Evolutionary conservation across 1,140 invertebrate species (phyloP).

Genomic region (Mactra quadrangularis): DNA sequence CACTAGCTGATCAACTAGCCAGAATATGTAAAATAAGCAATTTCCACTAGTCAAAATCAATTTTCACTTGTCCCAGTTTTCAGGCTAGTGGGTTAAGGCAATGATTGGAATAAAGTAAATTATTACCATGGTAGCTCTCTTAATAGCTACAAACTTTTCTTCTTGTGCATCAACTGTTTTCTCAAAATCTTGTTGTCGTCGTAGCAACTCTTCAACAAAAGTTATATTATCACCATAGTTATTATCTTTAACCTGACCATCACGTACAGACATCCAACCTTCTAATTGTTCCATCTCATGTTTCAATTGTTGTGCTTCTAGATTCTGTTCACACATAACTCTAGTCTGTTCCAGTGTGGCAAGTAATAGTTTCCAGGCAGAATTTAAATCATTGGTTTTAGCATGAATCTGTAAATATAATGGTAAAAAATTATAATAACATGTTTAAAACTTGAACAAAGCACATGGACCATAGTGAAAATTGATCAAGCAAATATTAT

Average conservation of each 20-base stretch:
- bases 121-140: constrained; percentile 92
- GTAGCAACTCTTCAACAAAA: constrained; percentile 97
- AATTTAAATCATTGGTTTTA: constrained; percentile 95
- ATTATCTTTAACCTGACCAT: constrained; percentile 96
- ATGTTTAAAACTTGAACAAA: not conserved
- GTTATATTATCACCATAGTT: constrained; percentile 98
- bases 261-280: constrained; percentile 98
- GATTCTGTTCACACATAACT: constrained; percentile 80
- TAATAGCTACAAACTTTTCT: constrained; percentile 97
- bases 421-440: not conserved
- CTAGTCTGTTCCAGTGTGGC: constrained; percentile 83
- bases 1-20: too few relatives aligned
- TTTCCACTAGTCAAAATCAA: too few relatives aligned
- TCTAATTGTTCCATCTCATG: constrained; percentile 97
- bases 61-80: too few relatives aligned
- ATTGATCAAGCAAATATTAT: too few relatives aligned
- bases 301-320: constrained; percentile 88
- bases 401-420: constrained; percentile 77
- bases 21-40: too few relatives aligned
- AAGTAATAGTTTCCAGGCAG: constrained; percentile 98
- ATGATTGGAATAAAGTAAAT: too few relatives aligned
- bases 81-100: too few relatives aligned
- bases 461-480: too few relatives aligned
- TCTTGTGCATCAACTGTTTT: constrained; percentile 98
- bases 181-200: constrained; percentile 99